phyloP scores from a whole-genome alignment of 2,888 invertebrate genomes.

The Biston betularia region DNA sequence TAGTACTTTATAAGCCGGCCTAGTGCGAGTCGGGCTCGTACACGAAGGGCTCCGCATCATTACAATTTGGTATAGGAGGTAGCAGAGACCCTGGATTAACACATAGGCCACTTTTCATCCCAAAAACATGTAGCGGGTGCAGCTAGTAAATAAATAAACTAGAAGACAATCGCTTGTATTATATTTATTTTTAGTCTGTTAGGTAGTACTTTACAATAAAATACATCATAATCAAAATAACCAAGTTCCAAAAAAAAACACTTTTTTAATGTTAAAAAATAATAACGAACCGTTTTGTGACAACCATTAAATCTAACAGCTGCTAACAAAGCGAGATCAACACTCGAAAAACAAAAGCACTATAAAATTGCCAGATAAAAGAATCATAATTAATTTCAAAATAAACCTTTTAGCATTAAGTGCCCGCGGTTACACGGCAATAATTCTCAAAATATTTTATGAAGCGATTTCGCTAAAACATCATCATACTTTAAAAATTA shows the following conservation, averaged over 20 bases:
- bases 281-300: slow-evolving; percentile 30
- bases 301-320: slow-evolving; percentile 39
- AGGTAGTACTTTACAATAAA: too few relatives aligned
- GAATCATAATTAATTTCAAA: slow-evolving; percentile 56
- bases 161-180: too few relatives aligned
- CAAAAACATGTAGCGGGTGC: too few relatives aligned
- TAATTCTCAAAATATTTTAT: slow-evolving; percentile 36
- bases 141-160: too few relatives aligned
- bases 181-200: too few relatives aligned
- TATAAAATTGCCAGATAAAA: slow-evolving; percentile 51
- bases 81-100: too few relatives aligned
- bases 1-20: too few relatives aligned
- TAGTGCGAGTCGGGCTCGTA: too few relatives aligned
- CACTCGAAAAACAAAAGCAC: slow-evolving; percentile 42
- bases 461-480: slow-evolving; percentile 29
- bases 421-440: slow-evolving; percentile 32
- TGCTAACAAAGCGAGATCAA: slow-evolving; percentile 37
- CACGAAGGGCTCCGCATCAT: too few relatives aligned
- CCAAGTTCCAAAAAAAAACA: slow-evolving; percentile 14
- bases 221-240: slow-evolving; percentile 19
- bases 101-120: too few relatives aligned
- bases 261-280: slow-evolving; percentile 25
- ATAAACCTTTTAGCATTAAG: slow-evolving; percentile 52
- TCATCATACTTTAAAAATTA: slow-evolving; percentile 25
- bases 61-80: too few relatives aligned